Conservation (phyloP, 2,797 vertebrate species). For the Pipistrellus pygmaeus region DNA sequence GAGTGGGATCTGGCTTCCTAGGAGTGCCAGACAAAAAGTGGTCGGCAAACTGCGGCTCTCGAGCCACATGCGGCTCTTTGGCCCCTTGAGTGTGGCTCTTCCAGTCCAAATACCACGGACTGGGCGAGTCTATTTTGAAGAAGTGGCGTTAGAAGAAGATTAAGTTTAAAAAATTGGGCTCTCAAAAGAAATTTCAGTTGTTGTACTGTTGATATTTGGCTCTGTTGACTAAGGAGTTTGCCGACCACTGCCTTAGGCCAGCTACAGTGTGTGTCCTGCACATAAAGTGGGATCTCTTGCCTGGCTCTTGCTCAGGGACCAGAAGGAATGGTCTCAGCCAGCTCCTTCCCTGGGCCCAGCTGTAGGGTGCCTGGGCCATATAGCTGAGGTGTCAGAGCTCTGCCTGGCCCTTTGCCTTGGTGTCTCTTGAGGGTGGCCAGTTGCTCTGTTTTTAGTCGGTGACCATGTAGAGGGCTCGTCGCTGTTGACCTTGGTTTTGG, state of each 20-base stretch:
- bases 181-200: too few relatives aligned
- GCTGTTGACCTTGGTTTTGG: background rate
- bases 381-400: background rate
- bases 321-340: background rate
- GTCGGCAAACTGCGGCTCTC: too few relatives aligned
- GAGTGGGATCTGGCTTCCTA: background rate
- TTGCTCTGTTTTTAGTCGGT: background rate
- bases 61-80: too few relatives aligned
- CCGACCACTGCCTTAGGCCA: too few relatives aligned
- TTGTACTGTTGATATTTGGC: too few relatives aligned
- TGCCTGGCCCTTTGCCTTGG: background rate
- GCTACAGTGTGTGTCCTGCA: background rate
- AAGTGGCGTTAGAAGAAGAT: too few relatives aligned
- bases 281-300: background rate
- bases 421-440: background rate
- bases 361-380: fast-evolving
- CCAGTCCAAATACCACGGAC: too few relatives aligned
- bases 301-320: background rate
- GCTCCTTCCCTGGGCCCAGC: background rate
- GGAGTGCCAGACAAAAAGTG: background rate
- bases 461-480: background rate
- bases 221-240: too few relatives aligned
- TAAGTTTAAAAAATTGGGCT: too few relatives aligned
- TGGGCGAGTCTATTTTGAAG: too few relatives aligned
- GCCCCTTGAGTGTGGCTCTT: too few relatives aligned